Percentiles rank a stretch among this genome's conserved stretches.
Evolutionary conservation across 2,888 invertebrate species (phyloP).

Genomic region (Stenodema calcarata): DNA sequence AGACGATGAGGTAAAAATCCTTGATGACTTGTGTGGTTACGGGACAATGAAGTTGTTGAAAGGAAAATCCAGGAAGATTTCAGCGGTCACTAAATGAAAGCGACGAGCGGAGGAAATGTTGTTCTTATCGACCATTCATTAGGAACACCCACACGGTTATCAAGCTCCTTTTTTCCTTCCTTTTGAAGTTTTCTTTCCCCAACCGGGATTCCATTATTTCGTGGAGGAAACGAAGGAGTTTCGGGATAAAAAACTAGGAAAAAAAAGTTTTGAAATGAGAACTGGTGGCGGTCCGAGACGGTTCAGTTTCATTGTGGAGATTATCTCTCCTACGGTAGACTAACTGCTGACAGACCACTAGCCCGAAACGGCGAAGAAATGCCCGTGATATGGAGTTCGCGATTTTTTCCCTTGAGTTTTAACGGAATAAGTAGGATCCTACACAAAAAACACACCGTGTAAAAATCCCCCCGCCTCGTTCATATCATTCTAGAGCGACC

Average conservation of each 20-base stretch:
- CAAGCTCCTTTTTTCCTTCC: background rate
- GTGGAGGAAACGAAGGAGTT: background rate
- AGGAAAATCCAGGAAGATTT: background rate
- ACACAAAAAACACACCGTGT: too few species aligned
- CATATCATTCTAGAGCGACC: too few species aligned
- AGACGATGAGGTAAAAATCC: background rate
- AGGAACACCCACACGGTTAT: background rate
- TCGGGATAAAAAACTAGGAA: background rate
- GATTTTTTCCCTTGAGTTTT: background rate
- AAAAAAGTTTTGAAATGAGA: background rate
- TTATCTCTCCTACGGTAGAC: background rate
- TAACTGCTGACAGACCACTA: background rate
- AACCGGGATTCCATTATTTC: background rate
- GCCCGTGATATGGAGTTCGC: background rate
- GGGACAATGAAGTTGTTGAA: background rate
- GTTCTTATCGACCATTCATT: background rate
- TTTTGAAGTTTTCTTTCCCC: background rate
- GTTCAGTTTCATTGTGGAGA: background rate
- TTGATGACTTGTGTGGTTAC: background rate
- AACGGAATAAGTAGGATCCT: too few species aligned
- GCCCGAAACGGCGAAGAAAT: background rate
- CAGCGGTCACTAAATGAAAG: background rate
- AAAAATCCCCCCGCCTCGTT: too few species aligned
- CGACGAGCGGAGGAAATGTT: background rate
- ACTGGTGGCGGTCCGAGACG: background rate